Percentiles rank a stretch among this genome's conserved stretches.
Conservation (phyloP, 92 coral and sea anemone genomes). For the Blastomussa wellsi region DNA sequence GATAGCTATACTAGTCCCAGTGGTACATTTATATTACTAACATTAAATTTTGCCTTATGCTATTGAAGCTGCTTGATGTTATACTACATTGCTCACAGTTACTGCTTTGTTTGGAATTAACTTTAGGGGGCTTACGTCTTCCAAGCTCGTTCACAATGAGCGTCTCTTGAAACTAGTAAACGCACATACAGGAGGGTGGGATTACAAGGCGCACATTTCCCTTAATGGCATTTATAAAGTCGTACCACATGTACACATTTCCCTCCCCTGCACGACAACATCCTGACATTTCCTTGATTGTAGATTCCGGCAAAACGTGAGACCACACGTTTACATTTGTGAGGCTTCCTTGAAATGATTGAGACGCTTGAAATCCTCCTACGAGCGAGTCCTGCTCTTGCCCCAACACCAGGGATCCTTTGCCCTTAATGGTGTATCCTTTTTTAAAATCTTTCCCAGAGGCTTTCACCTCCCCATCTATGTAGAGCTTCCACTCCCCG, state of each 20-base stretch:
- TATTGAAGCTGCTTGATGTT: not conserved
- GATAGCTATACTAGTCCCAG: not conserved
- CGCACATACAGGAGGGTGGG: not conserved
- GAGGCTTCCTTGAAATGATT: not conserved
- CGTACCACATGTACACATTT: not conserved
- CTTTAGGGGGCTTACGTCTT: not conserved
- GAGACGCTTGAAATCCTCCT: not conserved
- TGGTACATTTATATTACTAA: not conserved
- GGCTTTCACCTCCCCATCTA: not conserved
- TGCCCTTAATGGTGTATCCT: not conserved
- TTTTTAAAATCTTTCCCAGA: not conserved
- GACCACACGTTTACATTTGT: conserved; percentile 1
- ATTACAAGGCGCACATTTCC: not conserved
- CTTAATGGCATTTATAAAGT: not conserved
- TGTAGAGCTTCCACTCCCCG: not conserved
- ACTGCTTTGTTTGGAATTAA: not conserved
- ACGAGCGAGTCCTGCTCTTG: not conserved
- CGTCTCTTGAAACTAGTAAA: not conserved
- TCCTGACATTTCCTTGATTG: not conserved
- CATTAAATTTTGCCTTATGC: not conserved
- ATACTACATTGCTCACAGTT: not conserved
- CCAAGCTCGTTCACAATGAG: not conserved
- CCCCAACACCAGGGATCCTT: not conserved
- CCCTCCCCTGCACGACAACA: not conserved
- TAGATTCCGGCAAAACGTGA: not conserved